Base-by-base conservation (phyloP, 2,888 invertebrate species). In the Girardia tigrina region DNA sequence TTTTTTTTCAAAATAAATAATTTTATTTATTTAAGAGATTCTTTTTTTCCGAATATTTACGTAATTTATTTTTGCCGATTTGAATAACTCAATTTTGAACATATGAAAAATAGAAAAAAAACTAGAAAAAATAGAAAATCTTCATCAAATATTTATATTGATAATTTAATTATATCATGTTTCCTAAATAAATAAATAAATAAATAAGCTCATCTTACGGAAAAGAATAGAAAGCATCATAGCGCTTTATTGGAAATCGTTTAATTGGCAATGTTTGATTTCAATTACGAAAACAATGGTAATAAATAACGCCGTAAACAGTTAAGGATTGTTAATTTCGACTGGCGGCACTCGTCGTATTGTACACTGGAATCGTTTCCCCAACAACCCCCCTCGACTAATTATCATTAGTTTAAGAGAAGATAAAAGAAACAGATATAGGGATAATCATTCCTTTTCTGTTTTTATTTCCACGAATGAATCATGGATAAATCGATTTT, bases 131-230 rank as follows among this genome's bases (percentile, higher is more conserved):
- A 56, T 56, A 23, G n/a, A n/a, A 56, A 56, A 56, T n/a, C 4
- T 56, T 56, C 56, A 56, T 56, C 56, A 56, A 56, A 56, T 56
- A 56, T 56, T 56, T 56, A 16, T 56, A 56, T 56, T 2, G 23
- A 12, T 56, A 56, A 56, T 56, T 56, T 56, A 56, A 56, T 56
- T 56, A 56, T 56, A 56, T 56, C 56, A 56, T 56, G 56, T 56
- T 56, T 56, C 56, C n/a, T 56, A 16, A 56, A 56, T 56, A 56
- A 56, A 56, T 56, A 56, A 56, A 56, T 56, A 56, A 56, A 56
- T 56, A 56, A 56, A 56, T 56, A 56, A 12, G 56, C 56, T 56
- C 8, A 56, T 56, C 56, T 56, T 56, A 56, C 56, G 4, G 8
- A 56, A 4, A 56, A 56, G n/a, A 56, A 12, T 56, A 56, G 56